Conservation (phyloP, 2,797 vertebrate genomes). For the Acropternis orthonyx region DNA sequence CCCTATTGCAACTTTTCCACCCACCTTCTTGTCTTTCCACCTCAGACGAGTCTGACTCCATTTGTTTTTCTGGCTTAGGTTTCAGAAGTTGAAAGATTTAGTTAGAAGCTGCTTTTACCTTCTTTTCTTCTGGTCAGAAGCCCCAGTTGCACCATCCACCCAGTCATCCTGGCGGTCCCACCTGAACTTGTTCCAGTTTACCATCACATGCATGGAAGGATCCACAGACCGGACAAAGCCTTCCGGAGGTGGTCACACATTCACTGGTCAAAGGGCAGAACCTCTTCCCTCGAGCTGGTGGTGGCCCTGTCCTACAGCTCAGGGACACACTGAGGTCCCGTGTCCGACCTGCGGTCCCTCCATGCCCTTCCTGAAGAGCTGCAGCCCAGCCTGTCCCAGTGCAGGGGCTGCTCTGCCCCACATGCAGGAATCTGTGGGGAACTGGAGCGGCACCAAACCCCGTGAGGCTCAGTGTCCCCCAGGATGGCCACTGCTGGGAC, state of each 20-base stretch:
- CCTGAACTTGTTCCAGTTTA: background rate
- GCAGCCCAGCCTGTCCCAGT: background rate
- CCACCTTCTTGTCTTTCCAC: too few species aligned
- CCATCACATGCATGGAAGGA: background rate
- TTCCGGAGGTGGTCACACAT: background rate
- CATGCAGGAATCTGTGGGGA: background rate
- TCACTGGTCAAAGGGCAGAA: background rate
- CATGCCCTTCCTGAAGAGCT: background rate
- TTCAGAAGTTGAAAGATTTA: background rate
- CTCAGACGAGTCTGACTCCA: too few species aligned
- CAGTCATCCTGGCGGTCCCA: fast-evolving
- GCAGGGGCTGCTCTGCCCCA: background rate
- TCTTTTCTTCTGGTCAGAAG: too few species aligned
- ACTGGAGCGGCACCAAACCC: too few species aligned
- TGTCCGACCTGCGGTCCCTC: background rate
- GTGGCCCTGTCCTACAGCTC: background rate
- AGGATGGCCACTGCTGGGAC: background rate
- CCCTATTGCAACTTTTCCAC: background rate
- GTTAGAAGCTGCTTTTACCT: background rate
- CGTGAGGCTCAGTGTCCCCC: fast-evolving
- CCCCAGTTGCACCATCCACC: background rate
- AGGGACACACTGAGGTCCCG: fast-evolving
- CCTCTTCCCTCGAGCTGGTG: background rate
- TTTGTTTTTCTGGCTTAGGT: too few species aligned
- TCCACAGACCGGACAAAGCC: background rate